Evolutionary conservation across 1,140 invertebrate species (phyloP).

Genomic region (Cotesia chilonis): DNA sequence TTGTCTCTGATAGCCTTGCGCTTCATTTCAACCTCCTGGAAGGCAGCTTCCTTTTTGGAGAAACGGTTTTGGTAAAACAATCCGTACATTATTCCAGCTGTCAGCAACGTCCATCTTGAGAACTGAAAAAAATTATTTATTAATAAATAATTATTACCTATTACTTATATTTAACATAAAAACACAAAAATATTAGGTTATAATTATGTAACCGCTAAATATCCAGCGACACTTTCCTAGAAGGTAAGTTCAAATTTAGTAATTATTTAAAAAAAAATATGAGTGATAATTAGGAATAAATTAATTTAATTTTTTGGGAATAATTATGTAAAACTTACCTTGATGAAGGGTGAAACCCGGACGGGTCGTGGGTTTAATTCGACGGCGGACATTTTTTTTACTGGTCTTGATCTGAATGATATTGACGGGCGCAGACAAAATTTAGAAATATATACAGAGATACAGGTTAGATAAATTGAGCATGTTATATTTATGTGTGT

Average conservation of each 20-base stretch:
- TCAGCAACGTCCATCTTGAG: conserved; percentile 74
- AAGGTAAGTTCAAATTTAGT: conserved; percentile 26
- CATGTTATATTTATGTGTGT: too few species aligned
- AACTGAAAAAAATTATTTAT: conserved; percentile 65
- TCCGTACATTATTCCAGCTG: conserved; percentile 73
- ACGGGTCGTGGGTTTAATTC: conserved; percentile 60
- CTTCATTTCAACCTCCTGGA: conserved; percentile 71
- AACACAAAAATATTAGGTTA: too few species aligned
- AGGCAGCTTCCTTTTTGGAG: conserved; percentile 71
- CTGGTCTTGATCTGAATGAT: too few species aligned
- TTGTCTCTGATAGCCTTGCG: conserved; percentile 73
- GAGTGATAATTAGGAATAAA: not conserved
- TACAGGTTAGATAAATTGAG: too few species aligned
- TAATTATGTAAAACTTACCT: conserved; percentile 59
- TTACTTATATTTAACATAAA: too few species aligned
- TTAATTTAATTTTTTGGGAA: not conserved
- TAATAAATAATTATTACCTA: not conserved
- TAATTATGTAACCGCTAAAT: too few species aligned
- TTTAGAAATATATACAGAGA: too few species aligned
- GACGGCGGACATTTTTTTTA: conserved; percentile 27
- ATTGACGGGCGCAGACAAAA: too few species aligned
- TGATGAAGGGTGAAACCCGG: conserved; percentile 74
- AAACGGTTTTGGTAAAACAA: conserved; percentile 73
- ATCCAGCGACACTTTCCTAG: too few species aligned
- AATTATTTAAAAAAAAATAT: conserved; percentile 27